Evolutionary conservation across 2,797 vertebrate species (phyloP), one percentile per base, ranked within the genome.

Genomic region (Silurus lanzhouensis): DNA sequence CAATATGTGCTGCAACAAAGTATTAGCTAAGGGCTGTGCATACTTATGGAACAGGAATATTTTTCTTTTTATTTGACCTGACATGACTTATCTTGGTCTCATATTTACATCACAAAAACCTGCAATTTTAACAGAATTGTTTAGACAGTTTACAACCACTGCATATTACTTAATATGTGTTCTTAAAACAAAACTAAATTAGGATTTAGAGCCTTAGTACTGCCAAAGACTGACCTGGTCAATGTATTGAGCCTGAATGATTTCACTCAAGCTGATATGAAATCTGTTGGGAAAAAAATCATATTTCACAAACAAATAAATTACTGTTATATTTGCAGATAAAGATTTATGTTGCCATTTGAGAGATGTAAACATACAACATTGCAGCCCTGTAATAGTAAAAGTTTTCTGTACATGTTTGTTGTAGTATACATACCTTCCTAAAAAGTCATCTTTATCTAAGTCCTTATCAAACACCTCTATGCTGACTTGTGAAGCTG

Each of bases 381-480:
- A 14, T 60, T 77, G 25, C 17, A 22, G 17, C 31, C 5, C 15
- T 61, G 27, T 78, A 52, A 52, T 52, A 52, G 10, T 7, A 20
- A 57, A 57, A 46, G 22, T 81, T 52, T 81, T 44, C 27, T 78
- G 20, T 78, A 44, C 27, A 60, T 13, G 5, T 22, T 48, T 63
- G 44, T 25, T 63, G n/a, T 64, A n/a, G 81, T 64, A 1, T 57
- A 76, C 79, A 90, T 91, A 97, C 97, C 97, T 95, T 91, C 97
- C 97, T 91, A 98, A 91, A 91, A 96, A 97, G 89, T 98, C 97
- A n/a, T 98, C 97, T 90, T 94, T 95, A 89, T 97, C 96, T 85
- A 98, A 90, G 91, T 98, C 97, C 92, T 97, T 97, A 89, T 98
- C 97, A 84, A 94, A 97, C 71, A 97, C 91, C 27, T 96, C 96